A percentile compares a stretch with the other conserved stretches of the same genome.
Conservation (phyloP, 2,113 vertebrate genomes). For the Passer domesticus region DNA sequence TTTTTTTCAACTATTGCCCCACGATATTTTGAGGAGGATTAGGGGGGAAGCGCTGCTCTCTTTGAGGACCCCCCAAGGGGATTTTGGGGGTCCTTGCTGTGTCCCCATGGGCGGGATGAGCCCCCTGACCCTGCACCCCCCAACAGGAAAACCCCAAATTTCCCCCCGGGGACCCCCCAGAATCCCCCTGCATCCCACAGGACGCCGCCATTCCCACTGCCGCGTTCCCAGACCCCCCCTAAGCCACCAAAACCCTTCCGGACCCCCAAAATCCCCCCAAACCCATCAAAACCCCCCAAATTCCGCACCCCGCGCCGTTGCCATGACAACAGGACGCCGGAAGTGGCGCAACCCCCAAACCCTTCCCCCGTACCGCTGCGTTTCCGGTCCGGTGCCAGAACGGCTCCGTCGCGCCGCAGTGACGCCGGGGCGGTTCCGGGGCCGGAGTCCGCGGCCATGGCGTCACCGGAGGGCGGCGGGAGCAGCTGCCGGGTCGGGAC, state of each 20-base stretch:
- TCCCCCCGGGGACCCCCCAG: too few species aligned
- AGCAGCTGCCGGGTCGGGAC: background rate
- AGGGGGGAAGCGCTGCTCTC: background rate
- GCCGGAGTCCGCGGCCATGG: background rate
- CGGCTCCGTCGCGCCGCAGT: background rate
- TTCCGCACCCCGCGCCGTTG: background rate
- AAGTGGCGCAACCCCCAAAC: background rate
- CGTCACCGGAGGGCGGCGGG: background rate
- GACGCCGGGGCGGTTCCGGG: background rate
- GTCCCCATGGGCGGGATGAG: background rate
- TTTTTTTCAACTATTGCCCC: background rate
- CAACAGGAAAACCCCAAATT: too few species aligned
- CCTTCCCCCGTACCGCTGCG: background rate
- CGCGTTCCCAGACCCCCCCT: background rate
- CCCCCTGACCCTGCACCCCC: background rate
- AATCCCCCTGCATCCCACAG: background rate
- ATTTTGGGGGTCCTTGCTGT: background rate
- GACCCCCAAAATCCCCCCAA: background rate
- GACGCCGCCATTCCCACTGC: background rate
- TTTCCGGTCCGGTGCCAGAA: background rate
- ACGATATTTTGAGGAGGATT: accelerated
- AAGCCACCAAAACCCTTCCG: background rate
- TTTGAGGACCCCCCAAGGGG: too few species aligned
- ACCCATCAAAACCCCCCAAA: accelerated
- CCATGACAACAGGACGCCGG: background rate